phyloP scores from a whole-genome alignment of 1,140 invertebrate species.

The Batillaria attramentaria region DNA sequence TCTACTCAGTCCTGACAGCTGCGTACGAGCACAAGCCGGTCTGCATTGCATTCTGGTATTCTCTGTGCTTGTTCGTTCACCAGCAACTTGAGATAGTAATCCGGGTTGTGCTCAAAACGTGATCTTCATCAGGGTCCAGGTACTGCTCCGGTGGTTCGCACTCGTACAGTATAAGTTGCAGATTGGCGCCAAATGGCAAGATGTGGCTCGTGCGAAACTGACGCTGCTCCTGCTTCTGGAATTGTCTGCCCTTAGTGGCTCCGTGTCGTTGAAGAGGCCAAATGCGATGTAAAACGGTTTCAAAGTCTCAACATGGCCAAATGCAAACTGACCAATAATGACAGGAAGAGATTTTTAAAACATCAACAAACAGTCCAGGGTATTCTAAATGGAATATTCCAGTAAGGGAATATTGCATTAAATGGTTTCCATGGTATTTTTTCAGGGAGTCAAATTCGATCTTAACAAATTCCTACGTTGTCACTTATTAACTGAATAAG shows the following conservation, averaged over 20 bases:
- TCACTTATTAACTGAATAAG: too few species aligned
- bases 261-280: slow-evolving; percentile 81
- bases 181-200: slow-evolving; percentile 87
- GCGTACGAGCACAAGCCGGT: slow-evolving; percentile 54
- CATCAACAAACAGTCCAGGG: too few species aligned
- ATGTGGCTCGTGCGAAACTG: slow-evolving; percentile 84
- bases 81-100: slow-evolving; percentile 55
- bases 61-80: slow-evolving; percentile 59
- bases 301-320: slow-evolving; percentile 90
- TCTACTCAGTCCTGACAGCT: slow-evolving; percentile 48
- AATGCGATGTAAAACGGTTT: slow-evolving; percentile 85
- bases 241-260: slow-evolving; percentile 78
- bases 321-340: slow-evolving; percentile 80
- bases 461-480: too few species aligned
- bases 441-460: too few species aligned
- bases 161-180: slow-evolving; percentile 84
- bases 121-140: slow-evolving; percentile 27
- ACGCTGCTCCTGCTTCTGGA: slow-evolving; percentile 74
- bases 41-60: slow-evolving; percentile 57
- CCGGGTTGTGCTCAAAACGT: slow-evolving; percentile 32
- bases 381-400: too few species aligned
- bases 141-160: slow-evolving; percentile 55
- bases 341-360: too few species aligned
- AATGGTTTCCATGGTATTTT: too few species aligned
- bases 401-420: too few species aligned